Base-by-base conservation (phyloP, 2,888 invertebrate genomes). In the Catocala sponsa region DNA sequence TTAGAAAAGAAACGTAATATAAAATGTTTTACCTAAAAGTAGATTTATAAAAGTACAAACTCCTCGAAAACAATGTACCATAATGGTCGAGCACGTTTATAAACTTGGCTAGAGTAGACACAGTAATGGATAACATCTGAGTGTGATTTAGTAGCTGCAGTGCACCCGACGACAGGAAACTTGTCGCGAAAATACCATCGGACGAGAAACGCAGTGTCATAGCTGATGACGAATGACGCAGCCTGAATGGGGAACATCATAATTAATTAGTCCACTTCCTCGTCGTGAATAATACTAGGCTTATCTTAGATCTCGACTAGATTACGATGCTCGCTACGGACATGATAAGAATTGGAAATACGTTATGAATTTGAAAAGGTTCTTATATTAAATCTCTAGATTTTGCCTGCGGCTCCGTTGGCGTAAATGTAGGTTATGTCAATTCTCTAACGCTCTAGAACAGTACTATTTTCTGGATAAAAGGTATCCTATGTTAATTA, bases 81-180 rank as follows among this genome's bases (percentile, higher is more conserved):
- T 51, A 6, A 38, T 42, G 59, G 55, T 50, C 13, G 55, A 58
- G 64, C 70, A 53, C 56, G 63, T 71, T 76, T 70, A 75, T 77
- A 70, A 78, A 76, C 70, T 79, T 70, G 65, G 63, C 63, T 61
- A 48, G 58, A 50, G 65, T 67, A 65, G 73, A 79, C 74, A 75
- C 60, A 55, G 68, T 80, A 84, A 86, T 81, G 81, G 82, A 84
- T 83, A 81, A 75, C 77, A 78, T 78, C 75, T 74, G 70, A 75
- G 70, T 70, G 67, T 85, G 85, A 86, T 86, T 83, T 84, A 86
- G 76, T 72, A 70, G 68, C 65, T 65, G 60, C 74, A 68, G 59
- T 63, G 64, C 71, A 68, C 64, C 63, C 51, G 47, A 56, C 41
- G 62, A 63, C 63, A 56, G 60, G 56, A 55, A 55, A 62, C 52